A percentile compares a stretch with the other conserved stretches of the same genome.
These are phyloP conservation scores for Agrilus biguttatus DNA, from an alignment of 2,888 invertebrate genomes.

Conservation along the genomic window DNA sequence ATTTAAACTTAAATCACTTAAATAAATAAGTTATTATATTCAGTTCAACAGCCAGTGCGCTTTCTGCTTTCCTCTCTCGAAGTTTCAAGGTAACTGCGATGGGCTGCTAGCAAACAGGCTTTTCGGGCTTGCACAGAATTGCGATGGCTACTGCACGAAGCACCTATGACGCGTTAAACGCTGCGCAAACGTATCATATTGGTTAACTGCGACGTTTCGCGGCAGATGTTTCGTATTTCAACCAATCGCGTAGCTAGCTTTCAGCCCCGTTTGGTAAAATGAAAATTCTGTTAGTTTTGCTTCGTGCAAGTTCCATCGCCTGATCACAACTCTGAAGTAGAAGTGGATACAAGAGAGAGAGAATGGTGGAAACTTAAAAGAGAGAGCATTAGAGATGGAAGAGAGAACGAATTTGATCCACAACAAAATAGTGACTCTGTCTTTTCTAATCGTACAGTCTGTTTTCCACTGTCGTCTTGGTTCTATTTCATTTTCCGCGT, in stretches of 20 bases:
- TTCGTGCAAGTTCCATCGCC: slow-evolving; percentile 18
- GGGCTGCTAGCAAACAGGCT: too few species aligned
- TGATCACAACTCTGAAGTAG: slow-evolving; percentile 22
- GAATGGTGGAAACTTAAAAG: slow-evolving; percentile 35
- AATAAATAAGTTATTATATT: too few species aligned
- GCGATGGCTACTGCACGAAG: slow-evolving; percentile 9
- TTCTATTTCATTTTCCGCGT: slow-evolving; percentile 25
- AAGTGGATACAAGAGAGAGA: slow-evolving; percentile 33
- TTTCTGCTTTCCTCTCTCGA: too few species aligned
- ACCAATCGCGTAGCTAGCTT: slow-evolving; percentile 23
- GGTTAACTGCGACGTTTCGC: slow-evolving; percentile 7
- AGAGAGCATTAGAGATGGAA: slow-evolving; percentile 32
- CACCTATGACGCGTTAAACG: slow-evolving; percentile 18
- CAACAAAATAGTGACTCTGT: slow-evolving; percentile 36
- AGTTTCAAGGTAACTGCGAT: too few species aligned
- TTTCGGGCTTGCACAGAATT: not conserved
- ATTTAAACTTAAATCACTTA: too few species aligned
- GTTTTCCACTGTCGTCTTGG: slow-evolving; percentile 31
- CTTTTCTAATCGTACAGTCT: slow-evolving; percentile 33
- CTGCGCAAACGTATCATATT: slow-evolving; percentile 15
- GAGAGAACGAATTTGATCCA: slow-evolving; percentile 37
- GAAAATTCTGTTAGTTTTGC: slow-evolving; percentile 18
- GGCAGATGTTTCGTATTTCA: slow-evolving; percentile 8
- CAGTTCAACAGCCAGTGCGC: too few species aligned
- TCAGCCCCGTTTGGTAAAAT: slow-evolving; percentile 19